Base-by-base conservation (phyloP, 2,113 vertebrate species). In the Notiomystis cincta region DNA sequence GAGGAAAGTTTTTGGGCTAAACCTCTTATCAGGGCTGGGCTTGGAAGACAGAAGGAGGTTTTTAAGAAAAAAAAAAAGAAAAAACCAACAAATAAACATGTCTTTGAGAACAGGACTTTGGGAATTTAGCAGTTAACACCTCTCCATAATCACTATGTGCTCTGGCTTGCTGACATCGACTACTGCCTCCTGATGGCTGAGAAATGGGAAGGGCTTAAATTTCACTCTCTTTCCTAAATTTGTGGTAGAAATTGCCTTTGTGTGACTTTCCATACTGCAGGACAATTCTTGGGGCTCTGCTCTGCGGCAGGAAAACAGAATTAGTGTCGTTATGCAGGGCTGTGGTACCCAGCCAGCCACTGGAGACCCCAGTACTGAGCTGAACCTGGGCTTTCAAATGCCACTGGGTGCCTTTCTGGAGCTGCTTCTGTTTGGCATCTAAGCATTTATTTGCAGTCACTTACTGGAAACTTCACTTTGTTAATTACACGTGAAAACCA, bases 291-390 rank as follows among this genome's bases (percentile, higher is more conserved):
- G 58, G 28, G 37, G 28, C 37, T 80, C n/a, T 44, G 60, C 45
- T 87, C 9, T 7, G 60, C 4, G 5, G 38, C 61, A 58, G 60
- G 30, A 44, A 70, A 78, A 31, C 19, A 1, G 4, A 53, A 21
- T 6, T 0, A 18, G 18, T n/a, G 4, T 57, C 0, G 0, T 66
- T 35, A 2, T 13, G 25, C 6, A 42, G 66, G 5, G 13, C 58
- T 53, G 44, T 65, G 76, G 50, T 22, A 6, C 17, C 6, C 14
- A 28, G 1, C 3, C 44, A 89, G 35, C 50, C 37, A 15, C 18
- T 8, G 18, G 53, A 44, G 45, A 15, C 24, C 30, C 30, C 25
- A 21, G 33, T 8, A 37, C 45, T 58, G 50, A 38, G 30, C 21
- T 47, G 24, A 66, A 27, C 35, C 28, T 31, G 54, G 28, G 47